Conservation (phyloP, 2,888 invertebrate genomes). For the Leucophenga montana region DNA sequence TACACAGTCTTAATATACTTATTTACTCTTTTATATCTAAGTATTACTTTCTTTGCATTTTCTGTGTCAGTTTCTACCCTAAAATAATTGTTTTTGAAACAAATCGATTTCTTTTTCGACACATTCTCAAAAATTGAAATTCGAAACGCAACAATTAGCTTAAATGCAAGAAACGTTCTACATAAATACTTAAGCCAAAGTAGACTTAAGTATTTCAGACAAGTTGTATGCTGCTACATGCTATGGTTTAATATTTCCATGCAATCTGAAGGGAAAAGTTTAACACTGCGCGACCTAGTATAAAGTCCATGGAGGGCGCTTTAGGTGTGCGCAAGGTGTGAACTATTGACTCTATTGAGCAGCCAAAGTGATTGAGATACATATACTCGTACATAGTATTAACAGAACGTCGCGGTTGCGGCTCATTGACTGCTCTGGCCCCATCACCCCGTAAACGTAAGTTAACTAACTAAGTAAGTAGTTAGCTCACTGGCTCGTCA, state of each 20-base stretch:
- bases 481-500: neutral
- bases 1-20: too few relatives aligned
- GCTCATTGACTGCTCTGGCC: conserved; percentile 2
- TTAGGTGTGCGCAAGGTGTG: conserved; percentile 52
- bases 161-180: conserved; percentile 18
- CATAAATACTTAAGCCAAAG: conserved; percentile 26
- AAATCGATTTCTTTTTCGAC: too few relatives aligned
- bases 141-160: conserved; percentile 17
- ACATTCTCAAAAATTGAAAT: neutral
- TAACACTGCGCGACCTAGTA: conserved; percentile 10
- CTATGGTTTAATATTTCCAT: conserved; percentile 37
- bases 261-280: conserved; percentile 35
- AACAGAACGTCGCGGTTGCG: neutral
- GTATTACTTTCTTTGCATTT: too few relatives aligned
- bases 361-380: neutral
- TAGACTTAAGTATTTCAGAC: conserved; percentile 2
- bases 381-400: too few relatives aligned
- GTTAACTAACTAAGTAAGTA: neutral
- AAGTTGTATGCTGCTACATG: too few relatives aligned
- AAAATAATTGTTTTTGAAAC: too few relatives aligned
- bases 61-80: too few relatives aligned
- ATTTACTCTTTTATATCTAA: too few relatives aligned
- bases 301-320: too few relatives aligned
- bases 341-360: conserved; percentile 25
- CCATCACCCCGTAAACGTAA: neutral